Conservation (phyloP, 2,797 vertebrate species). For the Phataginus tetradactyla region DNA sequence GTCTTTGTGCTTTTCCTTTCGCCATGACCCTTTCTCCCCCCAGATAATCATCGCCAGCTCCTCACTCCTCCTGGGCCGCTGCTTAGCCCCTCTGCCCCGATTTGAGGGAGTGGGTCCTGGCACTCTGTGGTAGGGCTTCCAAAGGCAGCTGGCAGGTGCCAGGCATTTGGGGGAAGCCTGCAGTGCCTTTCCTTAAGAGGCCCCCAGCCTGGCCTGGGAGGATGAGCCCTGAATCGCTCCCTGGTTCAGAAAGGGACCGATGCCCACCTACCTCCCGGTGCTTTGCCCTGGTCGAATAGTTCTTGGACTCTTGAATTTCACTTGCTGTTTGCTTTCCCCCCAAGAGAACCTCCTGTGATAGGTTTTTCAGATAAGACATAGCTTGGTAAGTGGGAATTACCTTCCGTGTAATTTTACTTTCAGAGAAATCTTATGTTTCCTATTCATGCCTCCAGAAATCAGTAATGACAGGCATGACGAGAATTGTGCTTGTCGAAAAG, state of each 20-base stretch:
- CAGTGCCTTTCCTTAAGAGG: background rate
- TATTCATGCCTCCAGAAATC: background rate
- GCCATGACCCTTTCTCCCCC: background rate
- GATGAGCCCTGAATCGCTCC: background rate
- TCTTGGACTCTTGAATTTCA: background rate
- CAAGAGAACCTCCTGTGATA: background rate
- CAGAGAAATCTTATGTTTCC: background rate
- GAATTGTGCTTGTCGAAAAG: background rate
- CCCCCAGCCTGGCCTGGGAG: background rate
- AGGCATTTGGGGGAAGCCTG: background rate
- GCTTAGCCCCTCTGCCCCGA: background rate
- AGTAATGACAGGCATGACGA: background rate
- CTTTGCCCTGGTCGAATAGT: background rate
- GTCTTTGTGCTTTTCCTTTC: background rate
- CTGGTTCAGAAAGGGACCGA: background rate
- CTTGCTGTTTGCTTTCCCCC: background rate
- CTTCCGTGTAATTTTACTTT: slow-evolving; percentile 27
- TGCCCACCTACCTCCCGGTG: background rate
- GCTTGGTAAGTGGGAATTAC: background rate
- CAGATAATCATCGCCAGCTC: background rate
- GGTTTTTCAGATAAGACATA: background rate
- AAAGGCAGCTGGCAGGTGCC: background rate
- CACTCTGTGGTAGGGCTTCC: background rate
- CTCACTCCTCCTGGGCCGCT: background rate
- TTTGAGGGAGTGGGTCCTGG: background rate